phyloP scores from a whole-genome alignment of 2,888 invertebrate genomes.

The Mycogona germanica region DNA sequence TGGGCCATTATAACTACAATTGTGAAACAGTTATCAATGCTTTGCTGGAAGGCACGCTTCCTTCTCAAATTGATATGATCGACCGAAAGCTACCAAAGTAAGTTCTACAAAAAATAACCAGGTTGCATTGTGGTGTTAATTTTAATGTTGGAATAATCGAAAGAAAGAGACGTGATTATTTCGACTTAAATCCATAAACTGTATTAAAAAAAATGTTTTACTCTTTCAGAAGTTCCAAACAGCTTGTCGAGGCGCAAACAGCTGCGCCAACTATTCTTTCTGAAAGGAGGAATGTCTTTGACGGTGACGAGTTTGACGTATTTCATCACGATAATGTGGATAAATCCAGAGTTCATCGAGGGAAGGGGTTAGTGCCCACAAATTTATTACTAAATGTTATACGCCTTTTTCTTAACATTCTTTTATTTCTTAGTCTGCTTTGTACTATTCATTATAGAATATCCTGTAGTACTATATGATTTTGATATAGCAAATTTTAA shows the following conservation, averaged over 20 bases:
- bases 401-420: not conserved
- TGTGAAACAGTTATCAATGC: slow-evolving; percentile 67
- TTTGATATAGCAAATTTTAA: no score
- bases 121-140: no score
- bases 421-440: no score
- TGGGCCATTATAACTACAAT: slow-evolving; percentile 62
- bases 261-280: not conserved
- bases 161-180: no score
- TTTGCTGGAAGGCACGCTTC: slow-evolving; percentile 60
- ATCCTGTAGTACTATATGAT: no score
- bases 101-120: not conserved
- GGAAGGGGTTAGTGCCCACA: slow-evolving; percentile 37
- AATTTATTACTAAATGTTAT: not conserved
- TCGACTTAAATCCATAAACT: no score
- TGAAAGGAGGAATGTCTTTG: slow-evolving; percentile 52
- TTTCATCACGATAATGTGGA: slow-evolving; percentile 50
- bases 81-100: slow-evolving; percentile 26
- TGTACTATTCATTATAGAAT: no score
- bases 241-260: not conserved
- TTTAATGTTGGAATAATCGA: no score
- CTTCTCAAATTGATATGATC: slow-evolving; percentile 34
- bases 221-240: no score
- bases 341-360: slow-evolving; percentile 37
- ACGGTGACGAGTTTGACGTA: slow-evolving; percentile 62
- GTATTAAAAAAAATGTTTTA: no score